Evolutionary conservation across 2,113 vertebrate species (phyloP), one percentile per base, ranked within the genome.

Genomic region (Halichoerus grypus): DNA sequence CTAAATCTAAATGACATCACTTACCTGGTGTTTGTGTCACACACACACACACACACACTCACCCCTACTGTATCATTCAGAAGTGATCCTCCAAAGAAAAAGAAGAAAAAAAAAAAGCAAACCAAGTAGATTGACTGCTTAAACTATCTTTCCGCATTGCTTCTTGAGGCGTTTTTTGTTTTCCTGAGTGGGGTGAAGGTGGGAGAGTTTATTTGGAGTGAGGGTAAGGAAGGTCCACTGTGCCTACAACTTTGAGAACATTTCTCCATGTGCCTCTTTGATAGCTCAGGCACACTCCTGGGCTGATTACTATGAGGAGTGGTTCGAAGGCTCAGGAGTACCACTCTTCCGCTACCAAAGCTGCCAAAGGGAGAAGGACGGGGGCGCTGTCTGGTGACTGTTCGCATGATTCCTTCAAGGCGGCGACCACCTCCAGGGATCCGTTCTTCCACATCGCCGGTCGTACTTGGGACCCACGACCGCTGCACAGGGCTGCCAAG

Each of bases 311-410:
- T 76, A 7, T 2, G n/a, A 39, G 83, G 81, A 63, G 74, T 4
- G 76, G 91, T 51, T 59, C 21, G 0, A 16, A 57, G 67, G 16
- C 87, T 71, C 55, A 33, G 19, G 95, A 91, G 85, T 95, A 84
- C 69, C 92, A n/a, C 91, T 84, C 92, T 86, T 33, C 67, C 59
- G 87, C 94, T 76, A 88, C 93, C 89, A 53, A 88, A 82, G 69
- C 95, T 91, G 93, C 93, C 89, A 42, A 82, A 65, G 36, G 69
- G 36, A 93, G 63, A 82, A 97, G 95, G 92, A 95, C 79, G 97
- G 96, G 97, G 97, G 97, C 97, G 97, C 96, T 97, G 97, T 97
- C 96, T 93, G 92, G 96, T 72, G 96, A 88, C 92, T 65, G 69
- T 86, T 65, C 19, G 83, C 81, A 2, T 7, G 96, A 93, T 94